Conservation (phyloP, 1,140 invertebrate species). For the Drosophila sproati region DNA sequence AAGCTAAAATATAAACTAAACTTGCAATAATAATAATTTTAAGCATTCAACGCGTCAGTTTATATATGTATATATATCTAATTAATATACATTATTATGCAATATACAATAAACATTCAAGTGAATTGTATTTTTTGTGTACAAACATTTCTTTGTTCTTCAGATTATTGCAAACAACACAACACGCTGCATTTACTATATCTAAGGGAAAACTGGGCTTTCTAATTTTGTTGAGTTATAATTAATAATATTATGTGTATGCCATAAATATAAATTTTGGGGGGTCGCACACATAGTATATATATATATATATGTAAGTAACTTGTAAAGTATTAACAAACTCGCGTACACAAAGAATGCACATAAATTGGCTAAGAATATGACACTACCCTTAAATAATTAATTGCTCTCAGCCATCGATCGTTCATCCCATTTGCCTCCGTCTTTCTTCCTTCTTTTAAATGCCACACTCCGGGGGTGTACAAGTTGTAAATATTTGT, state of each 20-base stretch:
- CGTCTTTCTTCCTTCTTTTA: conserved; percentile 2
- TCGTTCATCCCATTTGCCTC: conserved; percentile 5
- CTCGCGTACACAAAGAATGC: conserved; percentile 44
- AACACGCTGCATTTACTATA: conserved; percentile 39
- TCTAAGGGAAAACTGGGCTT: conserved; percentile 58
- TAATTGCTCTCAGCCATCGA: conserved; percentile 13
- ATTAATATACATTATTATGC: conserved; percentile 54
- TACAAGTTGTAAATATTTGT: conserved; percentile 63
- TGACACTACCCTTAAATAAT: conserved; percentile 50
- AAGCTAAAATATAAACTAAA: conserved; percentile 62
- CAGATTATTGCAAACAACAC: conserved; percentile 32
- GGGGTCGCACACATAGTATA: conserved; percentile 12
- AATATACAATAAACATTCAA: conserved; percentile 51
- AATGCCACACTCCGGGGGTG: conserved; percentile 31
- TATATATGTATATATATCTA: conserved; percentile 45
- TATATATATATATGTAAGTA: conserved; percentile 7
- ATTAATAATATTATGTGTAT: conserved; percentile 28
- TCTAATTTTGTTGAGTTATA: conserved; percentile 26
- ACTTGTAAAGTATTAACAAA: conserved; percentile 46
- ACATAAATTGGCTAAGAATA: conserved; percentile 49
- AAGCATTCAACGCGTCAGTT: conserved; percentile 51
- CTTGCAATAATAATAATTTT: conserved; percentile 49
- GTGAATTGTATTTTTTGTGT: conserved; percentile 47
- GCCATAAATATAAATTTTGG: conserved; percentile 13
- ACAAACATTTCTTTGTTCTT: conserved; percentile 39